Evolutionary conservation across 2,888 invertebrate species (phyloP).

Genomic region (Abrostola triplasia): DNA sequence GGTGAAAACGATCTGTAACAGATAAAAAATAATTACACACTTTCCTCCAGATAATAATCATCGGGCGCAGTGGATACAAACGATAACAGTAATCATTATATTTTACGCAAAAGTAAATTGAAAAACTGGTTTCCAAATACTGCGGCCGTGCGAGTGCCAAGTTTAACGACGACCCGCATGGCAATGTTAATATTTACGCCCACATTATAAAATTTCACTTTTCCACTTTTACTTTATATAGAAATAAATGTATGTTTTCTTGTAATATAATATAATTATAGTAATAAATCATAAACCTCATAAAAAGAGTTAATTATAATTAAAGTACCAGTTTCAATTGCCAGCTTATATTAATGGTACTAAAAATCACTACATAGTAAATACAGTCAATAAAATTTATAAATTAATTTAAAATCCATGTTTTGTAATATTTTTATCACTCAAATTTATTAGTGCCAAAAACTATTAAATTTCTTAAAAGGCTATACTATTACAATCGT

Average conservation of each 20-base stretch:
- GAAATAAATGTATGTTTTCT: constrained; percentile 50
- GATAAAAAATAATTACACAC: constrained; percentile 57
- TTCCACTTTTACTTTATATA: constrained; percentile 81
- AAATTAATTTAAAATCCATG: too few relatives aligned
- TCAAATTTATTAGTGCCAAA: too few relatives aligned
- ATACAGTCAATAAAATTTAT: too few relatives aligned
- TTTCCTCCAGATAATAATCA: constrained; percentile 44
- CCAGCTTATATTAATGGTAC: not conserved
- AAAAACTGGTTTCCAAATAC: constrained; percentile 71
- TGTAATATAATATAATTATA: constrained; percentile 25
- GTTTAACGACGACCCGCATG: constrained; percentile 80
- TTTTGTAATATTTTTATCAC: too few relatives aligned
- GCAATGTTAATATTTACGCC: constrained; percentile 76
- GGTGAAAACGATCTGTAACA: constrained; percentile 79
- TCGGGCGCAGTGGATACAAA: constrained; percentile 35
- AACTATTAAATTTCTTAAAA: too few relatives aligned
- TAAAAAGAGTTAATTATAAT: not conserved
- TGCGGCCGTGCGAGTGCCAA: constrained; percentile 62
- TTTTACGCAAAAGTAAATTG: constrained; percentile 61
- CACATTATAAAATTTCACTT: constrained; percentile 85
- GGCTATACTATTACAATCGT: too few relatives aligned
- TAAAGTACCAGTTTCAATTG: constrained; percentile 21
- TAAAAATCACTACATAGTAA: too few relatives aligned
- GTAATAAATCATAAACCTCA: constrained; percentile 20
- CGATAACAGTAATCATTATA: constrained; percentile 56